phyloP scores from a whole-genome alignment of 2,797 vertebrate species.

The Lutjanus campechanus region DNA sequence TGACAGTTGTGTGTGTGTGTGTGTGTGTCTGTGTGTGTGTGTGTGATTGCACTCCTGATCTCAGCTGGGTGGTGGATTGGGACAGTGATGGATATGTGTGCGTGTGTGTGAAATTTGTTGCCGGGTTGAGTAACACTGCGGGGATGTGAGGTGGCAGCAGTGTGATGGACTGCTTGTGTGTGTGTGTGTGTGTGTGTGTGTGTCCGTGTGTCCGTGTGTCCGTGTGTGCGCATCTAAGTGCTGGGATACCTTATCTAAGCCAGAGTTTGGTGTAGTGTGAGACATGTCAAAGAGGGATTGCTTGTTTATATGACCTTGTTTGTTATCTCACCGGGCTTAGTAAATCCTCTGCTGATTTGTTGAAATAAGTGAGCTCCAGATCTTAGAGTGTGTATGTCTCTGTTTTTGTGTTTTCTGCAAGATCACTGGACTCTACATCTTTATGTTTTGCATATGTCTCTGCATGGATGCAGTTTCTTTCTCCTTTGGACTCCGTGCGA shows the following conservation, averaged over 20 bases:
- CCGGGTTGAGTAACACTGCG: constrained; percentile 62
- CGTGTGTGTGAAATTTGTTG: constrained; percentile 67
- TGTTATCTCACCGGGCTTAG: constrained; percentile 56
- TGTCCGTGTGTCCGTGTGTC: constrained; percentile 34
- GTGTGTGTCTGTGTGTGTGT: constrained; percentile 45
- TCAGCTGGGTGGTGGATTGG: constrained; percentile 62
- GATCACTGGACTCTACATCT: constrained; percentile 18
- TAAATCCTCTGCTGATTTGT: constrained; percentile 71
- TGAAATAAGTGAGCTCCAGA: constrained; percentile 24
- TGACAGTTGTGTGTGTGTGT: no score
- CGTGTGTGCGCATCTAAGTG: constrained; percentile 34
- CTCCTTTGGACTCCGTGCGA: no score
- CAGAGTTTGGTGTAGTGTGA: constrained; percentile 43
- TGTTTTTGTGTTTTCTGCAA: constrained; percentile 17
- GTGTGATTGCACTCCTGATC: constrained; percentile 67
- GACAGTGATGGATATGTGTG: constrained; percentile 74
- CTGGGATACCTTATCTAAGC: constrained; percentile 60
- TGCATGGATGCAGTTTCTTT: background rate
- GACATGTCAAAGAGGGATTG: constrained; percentile 52
- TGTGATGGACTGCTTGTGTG: constrained; percentile 60
- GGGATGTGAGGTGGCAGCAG: constrained; percentile 57
- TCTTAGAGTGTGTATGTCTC: background rate
- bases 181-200: constrained; percentile 26
- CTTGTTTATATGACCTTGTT: constrained; percentile 73
- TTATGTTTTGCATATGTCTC: constrained; percentile 22